A percentile compares a stretch with the other conserved stretches of the same genome.
These are phyloP conservation scores for Procambarus virginalis DNA, from an alignment of 1,140 invertebrate genomes.

Conservation along the genomic window DNA sequence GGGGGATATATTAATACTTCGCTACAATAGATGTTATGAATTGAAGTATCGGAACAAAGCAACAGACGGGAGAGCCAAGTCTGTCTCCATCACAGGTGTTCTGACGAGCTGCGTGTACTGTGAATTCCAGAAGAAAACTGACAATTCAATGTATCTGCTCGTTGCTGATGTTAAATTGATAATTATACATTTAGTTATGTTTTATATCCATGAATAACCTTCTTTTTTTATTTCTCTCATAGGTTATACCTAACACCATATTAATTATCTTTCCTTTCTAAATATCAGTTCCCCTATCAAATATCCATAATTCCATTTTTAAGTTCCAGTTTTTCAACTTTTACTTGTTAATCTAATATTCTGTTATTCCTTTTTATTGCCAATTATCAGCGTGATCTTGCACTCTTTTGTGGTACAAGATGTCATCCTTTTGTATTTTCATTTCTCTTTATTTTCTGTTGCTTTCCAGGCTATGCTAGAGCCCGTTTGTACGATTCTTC, in stretches of 20 bases:
- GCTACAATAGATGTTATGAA: no score
- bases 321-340: neutral
- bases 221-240: neutral
- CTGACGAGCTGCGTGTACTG: no score
- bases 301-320: neutral
- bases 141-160: neutral
- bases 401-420: neutral
- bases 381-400: neutral
- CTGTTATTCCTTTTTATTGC: neutral
- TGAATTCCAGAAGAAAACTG: no score
- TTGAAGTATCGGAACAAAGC: no score
- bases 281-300: neutral
- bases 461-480: constrained; percentile 34
- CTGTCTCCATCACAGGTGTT: no score
- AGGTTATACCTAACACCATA: no score
- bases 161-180: neutral
- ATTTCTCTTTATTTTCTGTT: constrained; percentile 24
- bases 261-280: neutral
- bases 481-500: constrained; percentile 39
- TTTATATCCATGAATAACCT: neutral
- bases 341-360: neutral
- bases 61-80: no score
- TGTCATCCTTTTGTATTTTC: neutral
- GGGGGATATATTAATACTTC: no score
- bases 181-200: neutral